Percentiles rank a stretch among this genome's conserved stretches.
phyloP scores from a whole-genome alignment of 2,113 vertebrate genomes.

The Hippocampus mohnikei region DNA sequence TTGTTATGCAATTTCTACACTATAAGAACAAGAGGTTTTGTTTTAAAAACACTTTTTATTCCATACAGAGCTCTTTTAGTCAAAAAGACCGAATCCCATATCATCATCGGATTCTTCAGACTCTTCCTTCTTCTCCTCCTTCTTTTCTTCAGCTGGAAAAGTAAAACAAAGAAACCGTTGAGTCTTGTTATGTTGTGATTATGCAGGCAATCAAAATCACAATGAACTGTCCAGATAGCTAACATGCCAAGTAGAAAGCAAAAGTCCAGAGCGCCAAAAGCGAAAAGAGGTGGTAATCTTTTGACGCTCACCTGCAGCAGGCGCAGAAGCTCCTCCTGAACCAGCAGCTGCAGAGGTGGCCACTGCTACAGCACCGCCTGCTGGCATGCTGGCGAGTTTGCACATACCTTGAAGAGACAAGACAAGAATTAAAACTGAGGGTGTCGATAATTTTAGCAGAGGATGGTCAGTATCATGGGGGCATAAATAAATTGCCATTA shows the following conservation, averaged over 20 bases:
- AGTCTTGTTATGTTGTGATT: neutral
- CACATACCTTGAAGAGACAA: conserved; percentile 76
- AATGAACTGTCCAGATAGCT: neutral
- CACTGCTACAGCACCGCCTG: conserved; percentile 83
- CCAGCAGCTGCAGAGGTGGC: conserved; percentile 66
- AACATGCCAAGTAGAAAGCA: neutral
- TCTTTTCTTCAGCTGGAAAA: conserved; percentile 71
- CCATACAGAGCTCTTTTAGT: conserved; percentile 72
- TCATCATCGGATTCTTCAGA: conserved; percentile 96
- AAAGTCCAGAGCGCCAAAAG: conserved; percentile 13
- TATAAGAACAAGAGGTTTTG: neutral
- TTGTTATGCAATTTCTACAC: neutral
- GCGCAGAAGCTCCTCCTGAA: conserved; percentile 73
- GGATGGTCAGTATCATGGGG: too few relatives aligned
- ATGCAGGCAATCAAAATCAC: neutral
- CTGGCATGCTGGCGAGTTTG: conserved; percentile 88
- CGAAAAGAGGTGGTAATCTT: conserved; percentile 39
- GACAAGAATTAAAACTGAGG: neutral
- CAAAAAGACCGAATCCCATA: conserved; percentile 95
- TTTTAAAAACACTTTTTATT: conserved; percentile 62
- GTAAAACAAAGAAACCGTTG: neutral
- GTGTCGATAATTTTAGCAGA: too few relatives aligned
- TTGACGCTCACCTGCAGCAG: conserved; percentile 73
- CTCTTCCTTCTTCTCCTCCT: conserved; percentile 95
- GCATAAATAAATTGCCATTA: neutral